Base-by-base conservation (phyloP, 2,113 vertebrate genomes). In the Platichthys stellatus region DNA sequence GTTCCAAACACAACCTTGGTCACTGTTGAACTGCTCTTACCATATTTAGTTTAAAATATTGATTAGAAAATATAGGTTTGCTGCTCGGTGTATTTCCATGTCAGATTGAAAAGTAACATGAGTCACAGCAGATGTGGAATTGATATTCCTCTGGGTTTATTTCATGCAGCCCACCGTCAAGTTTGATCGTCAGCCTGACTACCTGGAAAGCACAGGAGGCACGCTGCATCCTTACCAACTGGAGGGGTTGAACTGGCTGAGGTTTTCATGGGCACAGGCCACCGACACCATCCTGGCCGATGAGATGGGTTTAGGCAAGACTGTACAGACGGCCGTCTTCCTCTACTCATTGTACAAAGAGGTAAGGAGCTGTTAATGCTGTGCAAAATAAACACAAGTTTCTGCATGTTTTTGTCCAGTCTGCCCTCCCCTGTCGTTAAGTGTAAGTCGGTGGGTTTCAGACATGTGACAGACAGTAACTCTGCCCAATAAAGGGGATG, bases 261-360 rank as follows among this genome's bases (percentile, higher is more conserved):
- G 98, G 65, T 99, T 99, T 88, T 99, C 98, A 17, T 99, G 98
- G 97, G 97, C 98, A 72, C 98, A 99, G 89, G 98, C 97, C 85
- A 99, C 98, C 0, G 97, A 99, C 75, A 99, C 98, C 7, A 99
- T 99, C 73, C 86, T 99, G 81, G 97, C 97, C n/a, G 98, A 99
- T 80, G 98, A 99, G 90, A 99, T 99, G 98, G 98, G 98, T 53
- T 93, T 99, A 63, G 97, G 98, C 67, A 99, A 99, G 87, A 99
- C 97, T 0, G 97, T 99, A 2, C 98, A 99, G 92, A 99, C 98
- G 0, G 97, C 96, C 0, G 97, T 99, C 71, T 99, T 99, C 80
- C 94, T 99, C 5, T 99, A 98, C 76, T 99, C 98, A 0, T 93
- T 99, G 17, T 99, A 99, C 82, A 99, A 99, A 81, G 98, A 99